A percentile compares a stretch with the other conserved stretches of the same genome.
These are phyloP conservation scores for Drosophila pseudoananassae DNA, from an alignment of 1,140 invertebrate genomes.

Conservation along the genomic window DNA sequence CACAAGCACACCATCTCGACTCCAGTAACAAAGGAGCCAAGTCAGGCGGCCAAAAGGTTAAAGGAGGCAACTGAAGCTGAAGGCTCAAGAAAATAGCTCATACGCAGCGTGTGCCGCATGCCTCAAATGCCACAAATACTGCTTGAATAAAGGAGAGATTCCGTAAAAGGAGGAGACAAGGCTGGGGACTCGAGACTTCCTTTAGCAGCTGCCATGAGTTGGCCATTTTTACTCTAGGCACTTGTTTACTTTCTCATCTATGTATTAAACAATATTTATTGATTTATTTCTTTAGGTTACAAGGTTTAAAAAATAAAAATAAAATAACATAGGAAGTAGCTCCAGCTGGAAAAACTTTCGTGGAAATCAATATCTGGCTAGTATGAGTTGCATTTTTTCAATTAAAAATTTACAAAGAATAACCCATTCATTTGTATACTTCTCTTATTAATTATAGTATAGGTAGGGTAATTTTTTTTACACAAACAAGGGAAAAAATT, in stretches of 20 bases:
- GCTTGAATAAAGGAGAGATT: constrained; percentile 24
- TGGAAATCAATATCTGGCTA: constrained; percentile 3
- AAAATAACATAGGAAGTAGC: neutral
- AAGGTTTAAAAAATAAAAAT: neutral
- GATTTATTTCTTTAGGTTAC: neutral
- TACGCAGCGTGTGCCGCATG: constrained; percentile 73
- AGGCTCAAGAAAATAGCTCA: constrained; percentile 72
- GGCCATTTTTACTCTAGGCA: constrained; percentile 29
- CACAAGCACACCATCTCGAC: constrained; percentile 20
- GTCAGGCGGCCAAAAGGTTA: constrained; percentile 42
- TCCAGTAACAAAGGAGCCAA: constrained; percentile 16
- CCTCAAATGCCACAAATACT: constrained; percentile 72
- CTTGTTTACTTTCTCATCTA: constrained; percentile 26
- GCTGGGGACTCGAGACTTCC: constrained; percentile 7
- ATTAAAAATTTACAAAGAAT: neutral
- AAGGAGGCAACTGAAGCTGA: constrained; percentile 29
- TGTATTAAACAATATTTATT: constrained; percentile 29
- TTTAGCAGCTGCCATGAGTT: constrained; percentile 44
- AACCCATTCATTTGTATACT: too few relatives aligned
- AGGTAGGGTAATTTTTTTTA: too few relatives aligned
- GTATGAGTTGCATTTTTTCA: neutral
- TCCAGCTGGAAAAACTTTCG: neutral
- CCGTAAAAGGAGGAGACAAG: neutral
- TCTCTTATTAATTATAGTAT: too few relatives aligned
- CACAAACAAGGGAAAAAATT: too few relatives aligned